phyloP scores from a whole-genome alignment of 2,888 invertebrate genomes.

The Lasioglossum lativentre region DNA sequence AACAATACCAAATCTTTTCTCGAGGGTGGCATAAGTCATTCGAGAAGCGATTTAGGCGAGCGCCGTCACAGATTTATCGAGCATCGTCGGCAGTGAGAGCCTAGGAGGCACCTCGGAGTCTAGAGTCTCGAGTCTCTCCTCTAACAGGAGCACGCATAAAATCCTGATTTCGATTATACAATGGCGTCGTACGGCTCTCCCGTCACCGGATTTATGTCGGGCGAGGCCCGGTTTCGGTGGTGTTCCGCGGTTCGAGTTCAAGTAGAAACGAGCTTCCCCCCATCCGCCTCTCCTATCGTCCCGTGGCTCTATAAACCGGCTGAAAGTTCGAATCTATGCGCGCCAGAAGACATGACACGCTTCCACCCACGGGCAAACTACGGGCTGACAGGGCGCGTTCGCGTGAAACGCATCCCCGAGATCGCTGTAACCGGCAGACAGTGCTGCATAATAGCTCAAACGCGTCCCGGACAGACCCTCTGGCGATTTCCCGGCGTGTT shows the following conservation, averaged over 20 bases:
- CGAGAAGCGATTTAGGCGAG: not conserved
- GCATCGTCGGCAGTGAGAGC: not conserved
- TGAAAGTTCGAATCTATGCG: constrained; percentile 53
- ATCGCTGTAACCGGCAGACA: constrained; percentile 39
- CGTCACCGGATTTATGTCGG: constrained; percentile 56
- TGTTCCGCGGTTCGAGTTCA: not conserved
- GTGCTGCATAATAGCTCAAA: constrained; percentile 33
- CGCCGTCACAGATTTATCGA: constrained; percentile 28
- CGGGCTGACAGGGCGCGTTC: constrained; percentile 52
- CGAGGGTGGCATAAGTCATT: not conserved
- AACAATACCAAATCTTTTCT: not conserved
- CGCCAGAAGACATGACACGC: constrained; percentile 55
- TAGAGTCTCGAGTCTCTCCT: not conserved
- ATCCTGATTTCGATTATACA: constrained; percentile 65
- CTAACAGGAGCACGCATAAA: constrained; percentile 51
- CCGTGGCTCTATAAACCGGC: constrained; percentile 34
- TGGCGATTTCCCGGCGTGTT: constrained; percentile 19
- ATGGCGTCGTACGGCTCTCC: constrained; percentile 47
- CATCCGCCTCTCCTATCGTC: constrained; percentile 50
- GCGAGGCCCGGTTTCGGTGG: not conserved
- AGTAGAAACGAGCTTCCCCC: not conserved
- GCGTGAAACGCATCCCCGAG: constrained; percentile 51
- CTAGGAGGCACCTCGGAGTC: not conserved
- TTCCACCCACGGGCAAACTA: constrained; percentile 47
- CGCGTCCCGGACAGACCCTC: constrained; percentile 8